Conservation (phyloP, 2,113 vertebrate species). For the Oncorhynchus gorbuscha region DNA sequence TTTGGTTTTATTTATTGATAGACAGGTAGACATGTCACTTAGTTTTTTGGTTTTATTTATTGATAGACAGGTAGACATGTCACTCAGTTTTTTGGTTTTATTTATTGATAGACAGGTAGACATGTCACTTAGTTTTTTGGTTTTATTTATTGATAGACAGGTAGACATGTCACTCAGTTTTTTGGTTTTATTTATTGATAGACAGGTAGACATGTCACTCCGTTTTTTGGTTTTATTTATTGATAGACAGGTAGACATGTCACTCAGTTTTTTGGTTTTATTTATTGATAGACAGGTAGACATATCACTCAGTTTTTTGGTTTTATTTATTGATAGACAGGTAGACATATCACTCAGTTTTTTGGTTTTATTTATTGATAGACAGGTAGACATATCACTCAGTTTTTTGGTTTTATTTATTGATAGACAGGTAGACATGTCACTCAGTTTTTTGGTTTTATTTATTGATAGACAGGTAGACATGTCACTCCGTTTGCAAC, state of each 20-base stretch:
- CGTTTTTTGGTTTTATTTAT: conserved; percentile 26
- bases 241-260: conserved; percentile 32
- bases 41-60: conserved; percentile 21
- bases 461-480: conserved; percentile 43
- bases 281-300: conserved; percentile 43
- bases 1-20: conserved; percentile 33
- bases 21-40: conserved; percentile 21
- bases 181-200: conserved; percentile 32
- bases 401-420: conserved; percentile 25
- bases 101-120: conserved; percentile 39
- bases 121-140: conserved; percentile 1
- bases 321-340: conserved; percentile 42
- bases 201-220: conserved; percentile 22
- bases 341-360: conserved; percentile 1
- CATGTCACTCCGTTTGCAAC: background rate
- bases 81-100: conserved; percentile 11
- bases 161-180: conserved; percentile 5
- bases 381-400: conserved; percentile 25
- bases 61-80: conserved; percentile 32
- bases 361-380: conserved; percentile 34
- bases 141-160: conserved; percentile 37
- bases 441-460: background rate
- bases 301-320: background rate
- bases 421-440: conserved; percentile 32
- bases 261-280: conserved; percentile 1